Evolutionary conservation across 2,113 vertebrate species (phyloP), one percentile per base, ranked within the genome.

Genomic region (Bufo bufo): DNA sequence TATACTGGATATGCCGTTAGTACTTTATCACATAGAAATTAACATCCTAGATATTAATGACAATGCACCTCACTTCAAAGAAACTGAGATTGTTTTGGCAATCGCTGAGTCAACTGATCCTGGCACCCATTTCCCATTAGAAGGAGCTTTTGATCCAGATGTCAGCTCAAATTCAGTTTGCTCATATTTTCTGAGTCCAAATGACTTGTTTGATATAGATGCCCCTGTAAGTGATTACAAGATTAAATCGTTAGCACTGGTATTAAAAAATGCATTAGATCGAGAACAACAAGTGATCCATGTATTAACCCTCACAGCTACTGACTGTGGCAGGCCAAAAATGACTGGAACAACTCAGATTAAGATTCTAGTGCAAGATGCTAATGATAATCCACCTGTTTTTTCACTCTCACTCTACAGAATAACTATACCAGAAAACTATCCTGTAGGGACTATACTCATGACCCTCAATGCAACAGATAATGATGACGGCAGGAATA

Each of bases 31-130:
- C 20, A 95, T 99, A 89, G 97, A 97, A 90, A 97, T 99, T 92
- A 97, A 98, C 90, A 96, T 99, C 85, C 58, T 97, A 92, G 98
- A 99, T 90, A 96, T 96, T 75, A 99, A 99, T 49, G 98, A 99
- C 91, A 96, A 99, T 69, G 94, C 96, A 0, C 98, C 98, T 0
- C 94, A 94, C 75, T 99, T 99, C 92, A 96, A 97, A 45, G 93
- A 96, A 89, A 94, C 97, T 54, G 97, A 97, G 90, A 97, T 97
- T 90, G 95, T 93, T 85, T 94, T 99, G 52, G 96, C 97, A 91
- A 95, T 99, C 88, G 96, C 96, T n/a, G 98, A 99, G 91, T 98
- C 97, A 0, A 96, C 97, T 2, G 90, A 96, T 85, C 95, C 97
- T 0, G 97, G 97, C 54, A 95, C 96, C 69, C 96, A 96, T 77